A percentile compares a stretch with the other conserved stretches of the same genome.
Conservation (phyloP, 2,113 vertebrate genomes). For the Tenrec ecaudatus region DNA sequence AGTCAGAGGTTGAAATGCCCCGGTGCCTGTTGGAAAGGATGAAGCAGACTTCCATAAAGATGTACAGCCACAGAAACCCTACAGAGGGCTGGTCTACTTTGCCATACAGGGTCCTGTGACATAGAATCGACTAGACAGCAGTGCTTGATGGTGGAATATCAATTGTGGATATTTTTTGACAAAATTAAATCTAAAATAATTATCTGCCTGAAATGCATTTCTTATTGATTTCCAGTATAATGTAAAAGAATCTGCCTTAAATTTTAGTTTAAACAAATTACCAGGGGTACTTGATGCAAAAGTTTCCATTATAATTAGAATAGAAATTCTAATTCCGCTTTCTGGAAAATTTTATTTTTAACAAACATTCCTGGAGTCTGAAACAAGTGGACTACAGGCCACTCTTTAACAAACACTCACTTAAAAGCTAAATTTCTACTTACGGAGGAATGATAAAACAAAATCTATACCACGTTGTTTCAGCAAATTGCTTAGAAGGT, state of each 20-base stretch:
- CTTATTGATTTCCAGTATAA: slow-evolving; percentile 29
- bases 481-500: background rate
- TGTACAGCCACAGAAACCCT: too few species aligned
- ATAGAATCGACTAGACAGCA: too few species aligned
- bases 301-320: too few species aligned
- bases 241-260: slow-evolving; percentile 34
- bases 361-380: slow-evolving; percentile 5
- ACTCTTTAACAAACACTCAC: slow-evolving; percentile 30
- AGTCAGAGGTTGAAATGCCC: too few species aligned
- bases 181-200: slow-evolving; percentile 32
- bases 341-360: slow-evolving; percentile 31
- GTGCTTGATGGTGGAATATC: background rate
- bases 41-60: too few species aligned
- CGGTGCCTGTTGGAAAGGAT: too few species aligned
- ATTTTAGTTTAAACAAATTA: slow-evolving; percentile 15
- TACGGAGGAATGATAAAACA: slow-evolving; percentile 47
- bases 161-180: background rate
- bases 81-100: background rate
- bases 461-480: background rate
- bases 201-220: slow-evolving; percentile 14
- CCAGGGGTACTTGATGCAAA: background rate
- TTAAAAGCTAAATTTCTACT: background rate
- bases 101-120: background rate
- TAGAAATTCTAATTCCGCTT: slow-evolving; percentile 31
- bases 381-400: background rate